Evolutionary conservation across 2,888 invertebrate species (phyloP).

Genomic region (Spilosoma lubricipeda): DNA sequence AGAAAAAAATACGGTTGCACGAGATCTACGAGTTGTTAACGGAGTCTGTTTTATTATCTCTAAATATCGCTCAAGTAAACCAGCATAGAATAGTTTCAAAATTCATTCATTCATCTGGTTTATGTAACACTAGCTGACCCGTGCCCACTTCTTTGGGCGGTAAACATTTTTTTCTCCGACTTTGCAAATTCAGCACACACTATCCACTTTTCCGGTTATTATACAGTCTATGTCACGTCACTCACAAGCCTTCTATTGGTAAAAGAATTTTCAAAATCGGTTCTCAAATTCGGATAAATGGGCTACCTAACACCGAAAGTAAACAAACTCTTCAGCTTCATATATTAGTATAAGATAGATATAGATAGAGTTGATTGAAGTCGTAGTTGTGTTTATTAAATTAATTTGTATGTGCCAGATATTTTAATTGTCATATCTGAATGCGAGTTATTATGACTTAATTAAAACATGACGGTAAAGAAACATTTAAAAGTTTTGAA

Average conservation of each 20-base stretch:
- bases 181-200: too few species aligned
- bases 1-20: constrained; percentile 39
- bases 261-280: too few species aligned
- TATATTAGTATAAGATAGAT: too few species aligned
- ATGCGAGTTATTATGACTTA: constrained; percentile 1
- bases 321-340: too few species aligned
- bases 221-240: too few species aligned
- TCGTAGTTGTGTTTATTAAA: constrained; percentile 33
- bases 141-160: too few species aligned
- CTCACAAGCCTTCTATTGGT: too few species aligned
- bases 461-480: background rate
- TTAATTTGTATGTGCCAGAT: constrained; percentile 32
- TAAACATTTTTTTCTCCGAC: too few species aligned
- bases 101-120: constrained; percentile 29
- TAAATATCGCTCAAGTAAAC: constrained; percentile 62
- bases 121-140: constrained; percentile 38
- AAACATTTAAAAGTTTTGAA: constrained; percentile 14
- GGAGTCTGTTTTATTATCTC: constrained; percentile 70
- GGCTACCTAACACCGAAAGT: too few species aligned
- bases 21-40: constrained; percentile 56
- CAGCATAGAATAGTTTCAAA: constrained; percentile 29
- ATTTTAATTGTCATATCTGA: constrained; percentile 29
- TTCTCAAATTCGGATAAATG: too few species aligned
- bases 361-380: constrained; percentile 25
- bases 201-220: too few species aligned